Conservation (phyloP, 23 tunicate species). For the Styela plicata region DNA sequence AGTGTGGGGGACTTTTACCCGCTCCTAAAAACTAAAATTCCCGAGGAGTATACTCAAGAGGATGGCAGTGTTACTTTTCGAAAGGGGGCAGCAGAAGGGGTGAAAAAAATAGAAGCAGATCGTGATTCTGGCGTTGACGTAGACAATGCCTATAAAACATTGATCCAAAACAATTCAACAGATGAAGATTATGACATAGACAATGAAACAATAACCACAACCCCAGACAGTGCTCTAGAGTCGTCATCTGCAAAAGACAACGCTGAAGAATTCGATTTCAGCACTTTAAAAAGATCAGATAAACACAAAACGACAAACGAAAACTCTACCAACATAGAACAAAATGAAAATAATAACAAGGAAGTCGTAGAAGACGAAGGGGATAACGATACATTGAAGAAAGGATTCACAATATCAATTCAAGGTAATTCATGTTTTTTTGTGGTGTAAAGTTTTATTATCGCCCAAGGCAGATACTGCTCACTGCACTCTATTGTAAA, state of each 20-base stretch:
- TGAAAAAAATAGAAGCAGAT: neutral
- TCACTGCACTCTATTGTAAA: no score
- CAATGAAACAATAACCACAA: neutral
- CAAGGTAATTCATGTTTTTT: neutral
- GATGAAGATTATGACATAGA: slow-evolving; percentile 14
- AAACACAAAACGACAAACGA: neutral
- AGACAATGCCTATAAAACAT: slow-evolving; percentile 1
- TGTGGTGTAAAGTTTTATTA: no score
- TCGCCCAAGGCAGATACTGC: no score
- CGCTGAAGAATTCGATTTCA: neutral
- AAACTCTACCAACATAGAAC: neutral
- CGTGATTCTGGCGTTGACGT: slow-evolving; percentile 31
- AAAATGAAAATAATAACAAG: neutral
- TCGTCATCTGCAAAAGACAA: neutral
- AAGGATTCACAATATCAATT: neutral
- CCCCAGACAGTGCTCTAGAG: slow-evolving; percentile 21
- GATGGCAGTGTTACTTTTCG: slow-evolving; percentile 16
- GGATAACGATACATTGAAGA: neutral
- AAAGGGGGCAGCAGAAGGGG: neutral
- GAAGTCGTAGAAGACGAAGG: neutral
- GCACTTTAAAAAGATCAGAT: neutral
- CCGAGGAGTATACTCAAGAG: slow-evolving; percentile 11
- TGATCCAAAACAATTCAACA: neutral
- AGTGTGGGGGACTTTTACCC: slow-evolving; percentile 12
- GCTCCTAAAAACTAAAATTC: slow-evolving; percentile 26